These are phyloP conservation scores for Caerostris extrusa DNA, from an alignment of 1,140 invertebrate species.

Conservation along the genomic window DNA sequence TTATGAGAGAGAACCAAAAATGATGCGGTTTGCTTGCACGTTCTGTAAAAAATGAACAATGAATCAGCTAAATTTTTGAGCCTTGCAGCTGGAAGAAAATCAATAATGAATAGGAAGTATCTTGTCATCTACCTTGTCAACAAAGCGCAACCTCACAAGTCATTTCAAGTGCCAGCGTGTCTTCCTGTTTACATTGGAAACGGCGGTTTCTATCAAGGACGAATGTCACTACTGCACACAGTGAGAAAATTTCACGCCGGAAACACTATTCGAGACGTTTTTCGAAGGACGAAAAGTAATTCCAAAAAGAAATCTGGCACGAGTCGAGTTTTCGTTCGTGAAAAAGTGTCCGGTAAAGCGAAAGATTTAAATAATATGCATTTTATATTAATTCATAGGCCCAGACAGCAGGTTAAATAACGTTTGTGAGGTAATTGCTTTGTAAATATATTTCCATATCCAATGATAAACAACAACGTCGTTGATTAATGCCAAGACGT, in stretches of 20 bases:
- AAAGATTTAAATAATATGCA: neutral
- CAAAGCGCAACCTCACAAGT: neutral
- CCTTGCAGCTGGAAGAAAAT: neutral
- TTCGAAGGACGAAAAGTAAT: conserved; percentile 1
- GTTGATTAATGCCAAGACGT: neutral
- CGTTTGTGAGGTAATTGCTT: neutral
- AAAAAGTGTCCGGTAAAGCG: neutral
- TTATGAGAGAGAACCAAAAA: neutral
- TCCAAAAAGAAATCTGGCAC: neutral
- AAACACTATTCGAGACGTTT: neutral
- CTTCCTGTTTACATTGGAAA: conserved; percentile 20
- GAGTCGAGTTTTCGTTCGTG: neutral
- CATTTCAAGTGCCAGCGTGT: neutral
- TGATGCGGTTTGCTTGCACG: neutral
- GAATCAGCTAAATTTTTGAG: neutral
- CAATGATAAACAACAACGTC: neutral
- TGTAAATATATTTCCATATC: too few species aligned
- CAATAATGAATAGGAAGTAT: neutral
- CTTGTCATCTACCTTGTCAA: neutral
- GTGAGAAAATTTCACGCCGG: neutral
- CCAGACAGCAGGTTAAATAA: neutral
- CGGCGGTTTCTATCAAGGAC: neutral
- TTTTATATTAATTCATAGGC: neutral
- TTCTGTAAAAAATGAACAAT: neutral
- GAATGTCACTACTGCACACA: neutral